A percentile compares a stretch with the other conserved stretches of the same genome.
Conservation (phyloP, 2,888 invertebrate genomes). For the Tetragonisca angustula region DNA sequence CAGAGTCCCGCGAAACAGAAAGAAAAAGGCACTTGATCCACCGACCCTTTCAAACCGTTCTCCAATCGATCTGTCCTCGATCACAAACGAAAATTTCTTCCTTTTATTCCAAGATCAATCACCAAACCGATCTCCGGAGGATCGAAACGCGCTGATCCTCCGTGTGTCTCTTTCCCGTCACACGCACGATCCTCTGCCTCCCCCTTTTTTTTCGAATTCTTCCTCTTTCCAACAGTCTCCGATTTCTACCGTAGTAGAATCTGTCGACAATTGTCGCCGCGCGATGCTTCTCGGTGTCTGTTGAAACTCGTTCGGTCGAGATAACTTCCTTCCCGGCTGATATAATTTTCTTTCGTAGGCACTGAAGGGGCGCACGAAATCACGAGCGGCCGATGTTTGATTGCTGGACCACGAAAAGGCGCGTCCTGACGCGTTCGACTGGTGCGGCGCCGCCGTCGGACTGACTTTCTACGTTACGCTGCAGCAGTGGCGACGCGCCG, state of each 20-base stretch:
- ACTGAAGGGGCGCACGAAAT: slow-evolving; percentile 21
- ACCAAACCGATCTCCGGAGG: background rate
- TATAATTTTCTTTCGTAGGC: background rate
- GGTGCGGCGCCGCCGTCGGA: slow-evolving; percentile 79
- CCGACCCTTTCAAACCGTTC: slow-evolving; percentile 9
- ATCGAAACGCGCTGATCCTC: background rate
- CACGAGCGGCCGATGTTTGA: slow-evolving; percentile 37
- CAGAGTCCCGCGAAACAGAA: slow-evolving; percentile 55
- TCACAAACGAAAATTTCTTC: slow-evolving; percentile 4
- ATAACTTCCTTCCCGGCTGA: background rate
- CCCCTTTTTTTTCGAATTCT: too few species aligned
- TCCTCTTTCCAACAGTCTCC: background rate
- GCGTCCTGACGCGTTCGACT: slow-evolving; percentile 74
- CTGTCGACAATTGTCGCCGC: background rate
- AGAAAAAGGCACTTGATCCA: slow-evolving; percentile 59
- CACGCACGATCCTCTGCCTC: background rate
- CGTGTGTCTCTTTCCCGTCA: background rate
- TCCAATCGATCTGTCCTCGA: background rate
- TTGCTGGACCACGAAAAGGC: slow-evolving; percentile 56
- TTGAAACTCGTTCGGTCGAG: background rate
- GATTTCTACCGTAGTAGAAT: background rate
- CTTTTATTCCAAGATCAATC: background rate
- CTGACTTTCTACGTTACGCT: slow-evolving; percentile 75
- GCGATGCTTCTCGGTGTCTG: background rate
- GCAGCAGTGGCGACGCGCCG: slow-evolving; percentile 66